Base-by-base conservation (phyloP, 2,888 invertebrate genomes). In the Ecdyonurus torrentis region DNA sequence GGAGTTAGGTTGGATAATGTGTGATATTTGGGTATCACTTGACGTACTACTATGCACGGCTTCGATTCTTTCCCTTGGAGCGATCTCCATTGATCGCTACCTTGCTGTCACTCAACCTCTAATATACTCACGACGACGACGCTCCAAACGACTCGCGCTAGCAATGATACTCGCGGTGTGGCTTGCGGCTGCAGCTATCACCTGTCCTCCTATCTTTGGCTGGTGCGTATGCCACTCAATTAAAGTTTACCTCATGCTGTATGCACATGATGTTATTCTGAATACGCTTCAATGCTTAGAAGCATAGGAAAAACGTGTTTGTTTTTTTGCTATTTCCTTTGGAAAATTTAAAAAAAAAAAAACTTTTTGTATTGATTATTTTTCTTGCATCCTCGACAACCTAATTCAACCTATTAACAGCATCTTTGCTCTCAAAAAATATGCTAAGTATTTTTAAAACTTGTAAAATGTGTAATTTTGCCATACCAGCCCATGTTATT, bases 21-120 rank as follows among this genome's bases (percentile, higher is more conserved):
- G 90, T 73, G 88, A 90, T 72, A 85, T 90, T 67, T 96, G 95
- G 96, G 87, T 95, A 67, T 94, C 92, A 69, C 81, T 83, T 76
- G 97, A 97, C 75, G 91, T 97, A 62, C 84, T 95, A 66, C 83
- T 96, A 61, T 95, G 94, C 76, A 95, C 95, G 0, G 91, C 94
- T 0, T 93, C 93, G 64, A 95, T 95, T 71, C 80, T 95, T 50
- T 93, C 93, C 69, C 80, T 95, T 65, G 93, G 93, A 72, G 94
- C 92, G 63, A 95, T 96, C 76, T 91, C 91, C 70, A 83, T 95
- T 66, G 89, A 90, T 75, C 81, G 86, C 81, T 97, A 96, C 75
- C 79, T 96, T 68, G 96, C 97, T 22, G 94, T 97, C 63, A 95
- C 94, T 58, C 86, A 90, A 71, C 96, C 97, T 0, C 77, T 97